Evolutionary conservation across 2,113 vertebrate species (phyloP).

Genomic region (Brienomyrus longianalis): DNA sequence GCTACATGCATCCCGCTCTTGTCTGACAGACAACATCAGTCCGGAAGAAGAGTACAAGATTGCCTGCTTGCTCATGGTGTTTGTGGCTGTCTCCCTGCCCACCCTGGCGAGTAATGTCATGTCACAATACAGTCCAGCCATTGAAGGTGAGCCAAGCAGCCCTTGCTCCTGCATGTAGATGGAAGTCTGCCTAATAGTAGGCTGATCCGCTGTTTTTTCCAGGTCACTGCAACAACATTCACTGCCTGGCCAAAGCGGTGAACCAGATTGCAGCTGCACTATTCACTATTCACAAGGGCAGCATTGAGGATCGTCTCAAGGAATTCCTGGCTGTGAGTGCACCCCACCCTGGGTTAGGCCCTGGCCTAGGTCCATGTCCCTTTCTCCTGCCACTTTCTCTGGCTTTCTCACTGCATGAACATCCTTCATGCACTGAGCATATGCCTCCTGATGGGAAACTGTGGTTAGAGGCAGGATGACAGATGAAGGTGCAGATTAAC

Average conservation of each 20-base stretch:
- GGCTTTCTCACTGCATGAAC: background rate
- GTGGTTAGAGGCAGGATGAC: background rate
- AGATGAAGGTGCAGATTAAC: background rate
- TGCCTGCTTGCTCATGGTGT: slow-evolving; percentile 96
- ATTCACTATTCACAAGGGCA: slow-evolving; percentile 98
- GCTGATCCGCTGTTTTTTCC: slow-evolving; percentile 30
- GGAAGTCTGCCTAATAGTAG: background rate
- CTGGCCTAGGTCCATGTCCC: background rate
- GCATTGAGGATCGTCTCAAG: slow-evolving; percentile 97
- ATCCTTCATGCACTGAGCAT: background rate
- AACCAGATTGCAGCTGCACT: slow-evolving; percentile 97
- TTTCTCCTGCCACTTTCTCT: background rate
- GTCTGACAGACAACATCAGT: slow-evolving; percentile 86
- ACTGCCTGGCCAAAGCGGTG: slow-evolving; percentile 96
- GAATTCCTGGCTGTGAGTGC: slow-evolving; percentile 91
- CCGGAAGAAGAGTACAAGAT: slow-evolving; percentile 99
- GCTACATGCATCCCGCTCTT: slow-evolving; percentile 2
- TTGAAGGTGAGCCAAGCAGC: slow-evolving; percentile 72
- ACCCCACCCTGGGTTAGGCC: background rate
- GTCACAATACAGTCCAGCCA: slow-evolving; percentile 97
- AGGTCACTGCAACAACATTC: slow-evolving; percentile 99
- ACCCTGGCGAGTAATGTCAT: slow-evolving; percentile 96
- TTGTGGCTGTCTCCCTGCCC: slow-evolving; percentile 92
- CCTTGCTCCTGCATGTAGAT: background rate
- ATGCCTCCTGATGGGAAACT: background rate